A percentile compares a stretch with the other conserved stretches of the same genome.
Conservation (phyloP, 2,797 vertebrate species). For the Tympanoctomys barrerae region DNA sequence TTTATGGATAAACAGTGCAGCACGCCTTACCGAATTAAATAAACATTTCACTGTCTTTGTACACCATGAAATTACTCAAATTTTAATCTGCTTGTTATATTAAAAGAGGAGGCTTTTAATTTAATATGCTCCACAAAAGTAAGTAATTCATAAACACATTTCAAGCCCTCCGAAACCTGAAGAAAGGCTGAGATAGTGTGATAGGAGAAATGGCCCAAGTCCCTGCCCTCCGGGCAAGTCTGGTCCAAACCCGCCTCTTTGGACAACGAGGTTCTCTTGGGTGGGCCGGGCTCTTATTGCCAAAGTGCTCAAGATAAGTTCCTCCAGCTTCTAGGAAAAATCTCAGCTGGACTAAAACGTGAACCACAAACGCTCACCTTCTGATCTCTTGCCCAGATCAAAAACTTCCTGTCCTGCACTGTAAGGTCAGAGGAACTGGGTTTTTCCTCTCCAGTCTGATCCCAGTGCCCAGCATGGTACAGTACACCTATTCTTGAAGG, state of each 20-base stretch:
- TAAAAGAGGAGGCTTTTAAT: slow-evolving; percentile 76
- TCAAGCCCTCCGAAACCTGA: slow-evolving; percentile 76
- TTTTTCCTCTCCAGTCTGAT: background rate
- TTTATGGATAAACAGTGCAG: slow-evolving; percentile 57
- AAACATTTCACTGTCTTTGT: slow-evolving; percentile 84
- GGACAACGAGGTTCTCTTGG: background rate
- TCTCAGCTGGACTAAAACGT: background rate
- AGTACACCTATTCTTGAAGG: background rate
- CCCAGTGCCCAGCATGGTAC: too few relatives aligned
- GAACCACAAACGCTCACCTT: background rate
- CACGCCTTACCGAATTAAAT: slow-evolving; percentile 70
- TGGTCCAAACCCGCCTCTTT: background rate
- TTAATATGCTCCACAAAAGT: slow-evolving; percentile 78
- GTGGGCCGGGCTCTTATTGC: background rate
- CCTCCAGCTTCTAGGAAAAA: background rate
- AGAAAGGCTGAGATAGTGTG: slow-evolving; percentile 57
- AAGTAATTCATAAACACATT: slow-evolving; percentile 78
- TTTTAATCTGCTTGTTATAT: slow-evolving; percentile 82
- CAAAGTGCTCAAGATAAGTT: background rate
- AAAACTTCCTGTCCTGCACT: background rate
- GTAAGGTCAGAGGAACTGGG: background rate
- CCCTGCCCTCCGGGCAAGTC: background rate
- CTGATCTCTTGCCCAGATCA: background rate
- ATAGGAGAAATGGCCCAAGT: background rate
- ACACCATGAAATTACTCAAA: slow-evolving; percentile 85